Base-by-base conservation (phyloP, 2,113 vertebrate species). In the Crotophaga sulcirostris region DNA sequence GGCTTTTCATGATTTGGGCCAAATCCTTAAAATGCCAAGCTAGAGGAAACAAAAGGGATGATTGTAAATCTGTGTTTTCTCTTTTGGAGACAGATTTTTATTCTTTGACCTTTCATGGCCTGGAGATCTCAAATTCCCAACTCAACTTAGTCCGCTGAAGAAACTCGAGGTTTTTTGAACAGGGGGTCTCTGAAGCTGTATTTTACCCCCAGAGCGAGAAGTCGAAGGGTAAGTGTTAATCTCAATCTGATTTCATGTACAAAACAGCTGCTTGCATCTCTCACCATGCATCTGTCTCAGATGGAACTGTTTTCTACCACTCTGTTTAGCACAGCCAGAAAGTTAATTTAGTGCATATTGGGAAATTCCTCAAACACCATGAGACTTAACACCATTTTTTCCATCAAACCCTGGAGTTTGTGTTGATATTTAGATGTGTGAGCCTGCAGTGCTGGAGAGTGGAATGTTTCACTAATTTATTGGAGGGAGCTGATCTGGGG, bases 291-390 rank as follows among this genome's bases (percentile, higher is more conserved):
- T 98, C 96, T 97, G 97, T 91, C 96, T 97, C 87, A 96, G 95
- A 96, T 97, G 96, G 87, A 86, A 80, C 84, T 94, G 91, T 89
- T 96, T 94, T 88, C 93, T 96, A 93, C 96, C 96, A 93, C 95
- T 91, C 45, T 70, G 96, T 88, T 94, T 95, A 95, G 75, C 60
- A 76, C 77, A 97, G 97, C 95, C 96, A 95, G 70, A 96, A 97
- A 98, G 93, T 97, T 98, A 98, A 98, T 98, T 98, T 97, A 97
- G 97, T 94, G 91, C 97, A 97, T 98, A 98, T 97, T 98, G 97
- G 93, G 98, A 98, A 98, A 98, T 98, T 98, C 98, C 97, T 98
- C 97, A 98, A 98, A 97, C 98, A 76, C 97, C 97, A 95, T 92
- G 98, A 97, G 97, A 98, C 95, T 98, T 98, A 98, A 98, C 98